Evolutionary conservation across 1,140 invertebrate species (phyloP).

Genomic region (Chelonus insularis): DNA sequence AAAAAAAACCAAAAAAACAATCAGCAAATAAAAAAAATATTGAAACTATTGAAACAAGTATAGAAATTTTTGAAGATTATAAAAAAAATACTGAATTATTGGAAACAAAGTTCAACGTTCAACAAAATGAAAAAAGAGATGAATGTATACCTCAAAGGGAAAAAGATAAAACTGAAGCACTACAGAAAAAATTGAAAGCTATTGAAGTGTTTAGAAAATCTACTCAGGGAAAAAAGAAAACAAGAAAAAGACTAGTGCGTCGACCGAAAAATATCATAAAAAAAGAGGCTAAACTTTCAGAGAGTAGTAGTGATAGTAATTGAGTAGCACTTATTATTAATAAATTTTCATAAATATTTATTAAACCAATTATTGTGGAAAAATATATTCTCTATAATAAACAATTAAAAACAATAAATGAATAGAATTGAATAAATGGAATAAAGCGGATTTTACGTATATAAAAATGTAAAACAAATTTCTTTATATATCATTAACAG

Average conservation of each 20-base stretch:
- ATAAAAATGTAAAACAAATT: not conserved
- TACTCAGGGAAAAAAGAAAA: conserved; percentile 63
- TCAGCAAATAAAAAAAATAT: conserved; percentile 24
- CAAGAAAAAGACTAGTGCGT: conserved; percentile 55
- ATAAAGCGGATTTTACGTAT: not conserved
- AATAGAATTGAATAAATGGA: not conserved
- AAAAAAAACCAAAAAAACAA: conserved; percentile 30
- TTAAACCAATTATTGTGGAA: not conserved
- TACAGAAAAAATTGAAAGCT: conserved; percentile 73
- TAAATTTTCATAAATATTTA: not conserved
- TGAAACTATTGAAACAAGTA: conserved; percentile 43
- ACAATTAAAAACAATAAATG: not conserved
- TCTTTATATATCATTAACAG: conserved; percentile 22
- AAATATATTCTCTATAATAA: not conserved
- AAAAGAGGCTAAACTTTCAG: conserved; percentile 68
- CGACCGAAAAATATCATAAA: conserved; percentile 54
- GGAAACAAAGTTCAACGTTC: conserved; percentile 28
- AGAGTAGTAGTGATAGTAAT: conserved; percentile 64
- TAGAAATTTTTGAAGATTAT: too few species aligned
- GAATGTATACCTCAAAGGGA: conserved; percentile 77
- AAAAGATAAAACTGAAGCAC: conserved; percentile 65
- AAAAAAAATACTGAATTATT: too few species aligned
- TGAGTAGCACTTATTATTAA: conserved; percentile 10
- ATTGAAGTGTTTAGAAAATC: conserved; percentile 75
- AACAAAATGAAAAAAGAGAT: conserved; percentile 27